Conservation (phyloP, 2,888 invertebrate genomes). For the Byasa hedistus region DNA sequence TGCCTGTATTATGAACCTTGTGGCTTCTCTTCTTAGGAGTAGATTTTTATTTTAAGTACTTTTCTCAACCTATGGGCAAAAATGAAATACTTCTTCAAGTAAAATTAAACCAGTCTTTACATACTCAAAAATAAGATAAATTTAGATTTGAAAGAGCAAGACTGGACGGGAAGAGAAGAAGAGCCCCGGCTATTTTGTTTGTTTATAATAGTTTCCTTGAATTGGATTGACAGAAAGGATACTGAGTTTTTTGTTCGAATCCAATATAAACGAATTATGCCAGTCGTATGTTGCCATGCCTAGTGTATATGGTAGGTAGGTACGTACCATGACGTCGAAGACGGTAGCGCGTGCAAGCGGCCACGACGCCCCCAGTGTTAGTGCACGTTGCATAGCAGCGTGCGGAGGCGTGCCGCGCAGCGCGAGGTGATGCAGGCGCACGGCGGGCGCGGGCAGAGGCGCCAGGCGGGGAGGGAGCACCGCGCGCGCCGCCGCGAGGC, state of each 20-base stretch:
- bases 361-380: conserved; percentile 96
- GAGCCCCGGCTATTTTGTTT: not conserved
- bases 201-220: not conserved
- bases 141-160: too few species aligned
- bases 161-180: too few species aligned
- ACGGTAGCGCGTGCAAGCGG: conserved; percentile 95
- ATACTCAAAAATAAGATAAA: too few species aligned
- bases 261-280: too few species aligned
- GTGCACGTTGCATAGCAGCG: conserved; percentile 94
- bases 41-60: too few species aligned
- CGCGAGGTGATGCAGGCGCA: conserved; percentile 94
- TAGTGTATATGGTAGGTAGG: not conserved
- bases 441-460: conserved; percentile 90
- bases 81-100: too few species aligned
- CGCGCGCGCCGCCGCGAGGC: conserved; percentile 88
- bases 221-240: too few species aligned
- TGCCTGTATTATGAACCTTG: too few species aligned
- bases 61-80: too few species aligned
- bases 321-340: conserved; percentile 92
- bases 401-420: conserved; percentile 91
- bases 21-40: too few species aligned
- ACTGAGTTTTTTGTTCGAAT: not conserved
- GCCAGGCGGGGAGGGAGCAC: conserved; percentile 89
- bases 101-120: too few species aligned
- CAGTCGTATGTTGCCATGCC: too few species aligned